A percentile compares a stretch with the other conserved stretches of the same genome.
Evolutionary conservation across 64 coral and sea anemone genomes (phyloP).

Genomic region (Platygyra sinensis): DNA sequence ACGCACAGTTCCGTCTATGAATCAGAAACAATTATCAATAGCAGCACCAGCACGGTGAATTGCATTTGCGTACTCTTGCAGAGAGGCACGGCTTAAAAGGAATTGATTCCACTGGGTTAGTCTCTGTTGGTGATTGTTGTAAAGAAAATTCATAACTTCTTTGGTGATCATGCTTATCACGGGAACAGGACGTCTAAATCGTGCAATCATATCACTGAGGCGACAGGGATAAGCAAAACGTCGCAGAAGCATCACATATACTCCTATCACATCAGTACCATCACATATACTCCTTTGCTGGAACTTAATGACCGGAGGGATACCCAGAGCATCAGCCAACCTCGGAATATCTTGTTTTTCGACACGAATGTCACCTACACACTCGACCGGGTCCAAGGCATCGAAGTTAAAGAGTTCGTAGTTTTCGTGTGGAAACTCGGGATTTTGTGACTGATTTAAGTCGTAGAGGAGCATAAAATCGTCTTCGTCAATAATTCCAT

Average conservation of each 20-base stretch:
- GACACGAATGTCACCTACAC: background rate
- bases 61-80: conserved; percentile 46
- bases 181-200: too few relatives aligned
- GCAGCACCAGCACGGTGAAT: conserved; percentile 29
- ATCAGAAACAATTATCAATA: conserved; percentile 38
- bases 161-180: too few relatives aligned
- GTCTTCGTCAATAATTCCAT: too few relatives aligned
- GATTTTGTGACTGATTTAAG: conserved; percentile 15
- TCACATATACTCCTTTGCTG: too few relatives aligned
- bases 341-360: too few relatives aligned
- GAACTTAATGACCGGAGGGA: too few relatives aligned
- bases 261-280: conserved; percentile 7
- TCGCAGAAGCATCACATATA: conserved; percentile 23
- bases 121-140: too few relatives aligned
- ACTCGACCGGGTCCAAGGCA: conserved; percentile 48
- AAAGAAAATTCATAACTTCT: too few relatives aligned
- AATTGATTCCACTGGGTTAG: conserved; percentile 6
- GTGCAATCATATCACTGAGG: conserved; percentile 25
- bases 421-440: conserved; percentile 45
- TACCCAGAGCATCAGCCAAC: too few relatives aligned
- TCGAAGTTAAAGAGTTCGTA: conserved; percentile 56
- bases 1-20: conserved; percentile 34
- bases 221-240: conserved; percentile 43
- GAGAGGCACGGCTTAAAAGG: conserved; percentile 37
- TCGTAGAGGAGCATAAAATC: too few relatives aligned